Evolutionary conservation across 2,797 vertebrate genomes (phyloP).

Genomic region (Natrix natrix): DNA sequence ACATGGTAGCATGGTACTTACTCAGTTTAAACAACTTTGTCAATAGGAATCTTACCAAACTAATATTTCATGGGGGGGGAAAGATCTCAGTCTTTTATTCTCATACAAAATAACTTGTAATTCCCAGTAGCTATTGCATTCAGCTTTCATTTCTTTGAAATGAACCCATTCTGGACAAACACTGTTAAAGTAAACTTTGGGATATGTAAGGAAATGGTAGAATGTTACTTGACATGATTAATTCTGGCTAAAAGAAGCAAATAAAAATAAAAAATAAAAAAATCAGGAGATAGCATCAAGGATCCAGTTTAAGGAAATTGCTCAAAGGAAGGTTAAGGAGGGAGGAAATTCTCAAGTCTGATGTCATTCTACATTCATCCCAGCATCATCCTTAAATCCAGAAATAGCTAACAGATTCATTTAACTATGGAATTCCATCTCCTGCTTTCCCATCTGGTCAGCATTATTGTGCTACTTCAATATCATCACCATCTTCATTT

Average conservation of each 20-base stretch:
- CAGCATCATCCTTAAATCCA: neutral
- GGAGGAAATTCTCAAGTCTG: neutral
- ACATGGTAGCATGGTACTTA: neutral
- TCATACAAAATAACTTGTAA: neutral
- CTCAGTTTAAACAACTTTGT: neutral
- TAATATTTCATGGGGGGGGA: too few species aligned
- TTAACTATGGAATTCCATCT: neutral
- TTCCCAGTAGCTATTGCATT: neutral
- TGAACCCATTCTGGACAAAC: neutral
- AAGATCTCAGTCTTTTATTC: neutral
- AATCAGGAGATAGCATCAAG: neutral
- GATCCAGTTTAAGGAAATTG: neutral
- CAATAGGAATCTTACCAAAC: neutral
- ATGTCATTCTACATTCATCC: neutral
- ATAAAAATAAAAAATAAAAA: neutral
- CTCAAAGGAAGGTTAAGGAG: neutral
- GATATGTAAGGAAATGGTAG: neutral
- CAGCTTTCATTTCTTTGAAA: neutral
- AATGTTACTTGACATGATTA: neutral
- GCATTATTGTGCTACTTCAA: neutral
- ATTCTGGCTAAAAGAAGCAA: neutral
- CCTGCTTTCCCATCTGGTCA: neutral
- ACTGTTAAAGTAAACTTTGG: neutral
- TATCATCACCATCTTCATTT: neutral
- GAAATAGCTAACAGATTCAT: neutral